Evolutionary conservation across 2,888 invertebrate genomes (phyloP).

Genomic region (Norana najaformis): DNA sequence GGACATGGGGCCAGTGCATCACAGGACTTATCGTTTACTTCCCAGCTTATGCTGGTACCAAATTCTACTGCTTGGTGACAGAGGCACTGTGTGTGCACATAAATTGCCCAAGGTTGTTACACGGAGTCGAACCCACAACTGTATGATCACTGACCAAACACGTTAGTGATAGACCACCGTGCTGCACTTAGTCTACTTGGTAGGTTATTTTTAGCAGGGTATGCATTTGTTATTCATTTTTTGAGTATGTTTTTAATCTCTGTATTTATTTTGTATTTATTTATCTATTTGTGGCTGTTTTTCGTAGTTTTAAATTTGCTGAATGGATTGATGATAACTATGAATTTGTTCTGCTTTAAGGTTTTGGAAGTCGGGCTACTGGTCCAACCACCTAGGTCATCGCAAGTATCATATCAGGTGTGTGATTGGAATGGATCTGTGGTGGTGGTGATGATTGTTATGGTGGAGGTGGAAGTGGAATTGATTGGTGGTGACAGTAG

Average conservation of each 20-base stretch:
- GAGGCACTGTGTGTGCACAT: too few species aligned
- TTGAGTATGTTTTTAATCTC: too few species aligned
- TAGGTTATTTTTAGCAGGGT: not conserved
- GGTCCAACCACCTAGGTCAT: constrained; percentile 94
- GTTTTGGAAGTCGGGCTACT: constrained; percentile 99
- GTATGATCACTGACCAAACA: too few species aligned
- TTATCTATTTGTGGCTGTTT: not conserved
- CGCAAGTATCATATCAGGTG: constrained; percentile 76
- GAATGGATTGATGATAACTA: not conserved
- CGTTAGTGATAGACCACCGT: too few species aligned
- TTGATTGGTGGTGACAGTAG: not conserved
- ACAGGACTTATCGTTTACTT: too few species aligned
- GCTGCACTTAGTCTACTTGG: not conserved
- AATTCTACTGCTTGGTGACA: too few species aligned
- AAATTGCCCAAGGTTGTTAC: too few species aligned
- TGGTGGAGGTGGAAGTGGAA: too few species aligned
- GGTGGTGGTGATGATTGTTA: not conserved
- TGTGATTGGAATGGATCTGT: constrained; percentile 37
- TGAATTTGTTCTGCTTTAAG: constrained; percentile 24
- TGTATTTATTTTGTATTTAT: not conserved
- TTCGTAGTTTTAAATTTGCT: not conserved
- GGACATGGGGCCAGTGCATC: too few species aligned
- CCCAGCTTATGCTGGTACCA: too few species aligned
- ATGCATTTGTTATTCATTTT: not conserved
- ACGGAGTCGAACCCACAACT: too few species aligned